These are phyloP conservation scores for Pteria penguin DNA, from an alignment of 2,888 invertebrate genomes.

Conservation along the genomic window DNA sequence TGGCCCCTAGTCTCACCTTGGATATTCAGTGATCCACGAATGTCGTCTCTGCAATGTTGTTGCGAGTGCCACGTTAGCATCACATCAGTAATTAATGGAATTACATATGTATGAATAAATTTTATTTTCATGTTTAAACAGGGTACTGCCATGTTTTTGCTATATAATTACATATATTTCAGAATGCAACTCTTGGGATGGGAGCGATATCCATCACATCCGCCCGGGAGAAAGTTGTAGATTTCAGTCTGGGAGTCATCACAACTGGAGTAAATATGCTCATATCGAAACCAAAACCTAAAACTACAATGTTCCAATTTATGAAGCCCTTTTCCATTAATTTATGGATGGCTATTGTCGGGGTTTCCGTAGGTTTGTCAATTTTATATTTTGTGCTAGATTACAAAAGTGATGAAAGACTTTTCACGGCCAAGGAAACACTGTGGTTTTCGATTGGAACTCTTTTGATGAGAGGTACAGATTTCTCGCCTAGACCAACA, in stretches of 20 bases:
- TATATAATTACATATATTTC: too few species aligned
- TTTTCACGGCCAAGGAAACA: slow-evolving; percentile 67
- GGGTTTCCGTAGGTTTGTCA: slow-evolving; percentile 63
- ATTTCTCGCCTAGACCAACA: slow-evolving; percentile 67
- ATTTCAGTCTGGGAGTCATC: slow-evolving; percentile 72
- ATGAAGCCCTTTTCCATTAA: slow-evolving; percentile 70
- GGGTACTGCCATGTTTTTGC: too few species aligned
- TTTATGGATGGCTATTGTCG: slow-evolving; percentile 74
- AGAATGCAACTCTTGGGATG: slow-evolving; percentile 72
- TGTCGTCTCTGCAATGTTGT: too few species aligned
- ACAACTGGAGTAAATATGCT: slow-evolving; percentile 73
- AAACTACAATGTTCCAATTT: slow-evolving; percentile 72
- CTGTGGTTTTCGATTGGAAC: slow-evolving; percentile 70
- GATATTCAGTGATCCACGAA: too few species aligned
- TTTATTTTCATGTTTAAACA: too few species aligned
- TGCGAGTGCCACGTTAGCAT: too few species aligned
- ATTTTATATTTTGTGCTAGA: slow-evolving; percentile 66
- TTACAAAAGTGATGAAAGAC: slow-evolving; percentile 57
- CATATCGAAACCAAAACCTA: slow-evolving; percentile 61
- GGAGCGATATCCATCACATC: slow-evolving; percentile 75
- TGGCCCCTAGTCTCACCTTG: too few species aligned
- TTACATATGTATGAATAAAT: too few species aligned
- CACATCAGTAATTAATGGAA: too few species aligned
- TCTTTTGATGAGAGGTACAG: slow-evolving; percentile 70
- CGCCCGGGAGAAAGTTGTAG: slow-evolving; percentile 64